Evolutionary conservation across 2,797 vertebrate genomes (phyloP).

Genomic region (Anguilla obscura): DNA sequence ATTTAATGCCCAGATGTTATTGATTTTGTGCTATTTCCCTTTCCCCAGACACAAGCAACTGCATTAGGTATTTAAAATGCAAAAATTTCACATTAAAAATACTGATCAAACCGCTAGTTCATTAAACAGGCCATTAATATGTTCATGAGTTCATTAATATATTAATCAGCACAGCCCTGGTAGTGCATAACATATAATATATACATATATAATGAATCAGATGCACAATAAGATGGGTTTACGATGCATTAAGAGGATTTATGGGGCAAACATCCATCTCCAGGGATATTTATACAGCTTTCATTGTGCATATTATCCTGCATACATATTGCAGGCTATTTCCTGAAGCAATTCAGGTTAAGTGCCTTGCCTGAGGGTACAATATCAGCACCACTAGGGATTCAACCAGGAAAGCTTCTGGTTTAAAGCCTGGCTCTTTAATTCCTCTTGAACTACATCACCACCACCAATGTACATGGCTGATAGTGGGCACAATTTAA

Average conservation of each 20-base stretch:
- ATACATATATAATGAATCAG: neutral
- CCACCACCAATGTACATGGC: neutral
- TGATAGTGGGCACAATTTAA: neutral
- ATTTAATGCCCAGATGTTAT: neutral
- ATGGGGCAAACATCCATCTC: neutral
- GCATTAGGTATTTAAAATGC: neutral
- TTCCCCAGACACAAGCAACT: neutral
- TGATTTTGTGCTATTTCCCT: neutral
- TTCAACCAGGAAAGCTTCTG: neutral
- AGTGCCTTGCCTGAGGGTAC: neutral
- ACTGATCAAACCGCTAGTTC: neutral
- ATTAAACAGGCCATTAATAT: neutral
- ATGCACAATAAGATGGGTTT: neutral
- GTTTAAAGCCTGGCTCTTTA: neutral
- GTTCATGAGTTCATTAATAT: neutral
- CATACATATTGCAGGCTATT: constrained; percentile 1
- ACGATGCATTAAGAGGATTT: neutral
- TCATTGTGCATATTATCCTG: neutral
- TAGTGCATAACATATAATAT: neutral
- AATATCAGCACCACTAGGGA: neutral
- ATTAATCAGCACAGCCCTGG: neutral
- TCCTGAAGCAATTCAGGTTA: constrained; percentile 13
- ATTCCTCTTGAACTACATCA: neutral
- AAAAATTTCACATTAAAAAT: neutral
- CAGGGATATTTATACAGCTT: neutral